Conservation (phyloP, 2,113 vertebrate species). For the Istiophorus platypterus region DNA sequence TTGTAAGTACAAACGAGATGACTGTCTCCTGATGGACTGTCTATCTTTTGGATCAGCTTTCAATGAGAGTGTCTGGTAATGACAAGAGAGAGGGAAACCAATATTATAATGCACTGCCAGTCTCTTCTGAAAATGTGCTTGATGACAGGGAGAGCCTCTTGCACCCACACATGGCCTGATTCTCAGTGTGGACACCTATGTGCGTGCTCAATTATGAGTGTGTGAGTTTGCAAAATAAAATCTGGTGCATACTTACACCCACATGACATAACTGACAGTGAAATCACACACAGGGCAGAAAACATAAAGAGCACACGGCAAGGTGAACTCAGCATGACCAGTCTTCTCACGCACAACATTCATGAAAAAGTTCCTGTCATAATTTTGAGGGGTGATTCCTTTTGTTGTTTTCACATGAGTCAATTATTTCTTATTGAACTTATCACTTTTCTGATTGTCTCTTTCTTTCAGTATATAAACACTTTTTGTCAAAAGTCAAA, state of each 20-base stretch:
- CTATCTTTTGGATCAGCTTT: slow-evolving; percentile 89
- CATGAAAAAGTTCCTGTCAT: neutral
- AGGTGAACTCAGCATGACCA: slow-evolving; percentile 10
- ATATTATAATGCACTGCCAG: slow-evolving; percentile 86
- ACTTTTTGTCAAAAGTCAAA: neutral
- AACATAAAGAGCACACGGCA: slow-evolving; percentile 45
- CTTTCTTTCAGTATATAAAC: neutral
- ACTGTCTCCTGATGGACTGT: slow-evolving; percentile 87
- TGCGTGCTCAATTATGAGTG: slow-evolving; percentile 66
- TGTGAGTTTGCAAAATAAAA: slow-evolving; percentile 69
- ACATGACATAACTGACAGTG: slow-evolving; percentile 61
- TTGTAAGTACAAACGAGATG: slow-evolving; percentile 88
- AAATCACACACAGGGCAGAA: slow-evolving; percentile 50
- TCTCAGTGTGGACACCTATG: slow-evolving; percentile 66
- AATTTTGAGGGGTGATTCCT: neutral
- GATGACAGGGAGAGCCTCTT: slow-evolving; percentile 78
- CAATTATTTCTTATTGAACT: slow-evolving; percentile 6
- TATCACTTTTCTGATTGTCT: slow-evolving; percentile 7
- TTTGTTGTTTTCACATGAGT: slow-evolving; percentile 17
- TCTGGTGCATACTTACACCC: slow-evolving; percentile 67
- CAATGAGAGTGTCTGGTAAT: slow-evolving; percentile 86
- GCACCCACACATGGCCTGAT: slow-evolving; percentile 62
- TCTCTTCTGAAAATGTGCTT: slow-evolving; percentile 77
- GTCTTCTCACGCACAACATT: neutral
- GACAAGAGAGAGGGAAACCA: slow-evolving; percentile 84